These are phyloP conservation scores for Cyrtonyx montezumae DNA, from an alignment of 2,113 vertebrate species.

Conservation along the genomic window DNA sequence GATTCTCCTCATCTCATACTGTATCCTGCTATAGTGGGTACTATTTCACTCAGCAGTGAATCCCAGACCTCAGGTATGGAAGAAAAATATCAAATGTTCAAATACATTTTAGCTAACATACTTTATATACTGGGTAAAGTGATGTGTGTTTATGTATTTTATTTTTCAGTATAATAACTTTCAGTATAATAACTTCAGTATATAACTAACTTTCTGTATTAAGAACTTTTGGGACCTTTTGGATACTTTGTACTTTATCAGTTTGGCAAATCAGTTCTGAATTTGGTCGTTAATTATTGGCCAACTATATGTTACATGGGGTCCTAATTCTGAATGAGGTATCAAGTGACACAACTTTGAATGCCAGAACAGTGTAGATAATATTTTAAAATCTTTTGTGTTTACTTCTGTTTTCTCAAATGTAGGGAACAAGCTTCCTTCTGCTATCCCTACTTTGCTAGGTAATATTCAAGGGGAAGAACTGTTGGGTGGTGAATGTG, in stretches of 20 bases:
- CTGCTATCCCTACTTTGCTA: constrained; percentile 92
- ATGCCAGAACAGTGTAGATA: neutral
- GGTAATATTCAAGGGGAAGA: constrained; percentile 93
- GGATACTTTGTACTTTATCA: neutral
- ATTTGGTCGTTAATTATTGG: neutral
- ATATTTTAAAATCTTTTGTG: neutral
- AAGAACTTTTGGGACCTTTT: neutral
- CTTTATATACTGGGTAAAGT: neutral
- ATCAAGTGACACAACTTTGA: neutral
- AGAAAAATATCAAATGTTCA: neutral
- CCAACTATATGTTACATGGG: neutral
- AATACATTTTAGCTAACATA: neutral
- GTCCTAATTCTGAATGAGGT: neutral
- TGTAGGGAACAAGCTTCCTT: constrained; percentile 90
- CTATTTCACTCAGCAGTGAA: constrained; percentile 94
- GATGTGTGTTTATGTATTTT: neutral
- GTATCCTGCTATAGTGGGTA: constrained; percentile 97
- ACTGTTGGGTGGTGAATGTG: constrained; percentile 84
- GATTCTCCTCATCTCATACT: constrained; percentile 97
- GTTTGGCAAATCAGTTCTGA: neutral
- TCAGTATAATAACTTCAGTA: too few relatives aligned
- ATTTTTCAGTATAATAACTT: too few relatives aligned
- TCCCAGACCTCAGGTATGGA: constrained; percentile 89
- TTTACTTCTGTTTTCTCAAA: neutral
- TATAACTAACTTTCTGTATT: neutral